Conservation (phyloP, 64 coral and sea anemone genomes). For the Platygyra sinensis region DNA sequence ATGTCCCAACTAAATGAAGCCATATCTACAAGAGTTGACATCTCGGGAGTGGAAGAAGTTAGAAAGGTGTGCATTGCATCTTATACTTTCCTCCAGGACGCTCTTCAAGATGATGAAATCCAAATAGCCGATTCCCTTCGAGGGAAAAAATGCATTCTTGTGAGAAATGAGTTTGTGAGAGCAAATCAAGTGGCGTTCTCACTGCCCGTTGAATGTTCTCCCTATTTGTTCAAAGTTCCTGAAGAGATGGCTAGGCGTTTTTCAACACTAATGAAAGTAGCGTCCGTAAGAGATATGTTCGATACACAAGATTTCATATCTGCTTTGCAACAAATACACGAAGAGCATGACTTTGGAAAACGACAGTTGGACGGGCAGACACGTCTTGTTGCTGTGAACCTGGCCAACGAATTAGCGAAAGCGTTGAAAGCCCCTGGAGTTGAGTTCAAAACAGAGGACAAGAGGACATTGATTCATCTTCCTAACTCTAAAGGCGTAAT, state of each 20-base stretch:
- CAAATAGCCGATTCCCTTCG: background rate
- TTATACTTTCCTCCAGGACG: constrained; percentile 55
- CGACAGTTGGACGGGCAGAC: background rate
- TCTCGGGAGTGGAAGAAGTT: background rate
- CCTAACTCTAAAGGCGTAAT: constrained; percentile 42
- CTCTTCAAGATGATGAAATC: background rate
- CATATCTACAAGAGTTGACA: background rate
- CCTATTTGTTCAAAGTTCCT: background rate
- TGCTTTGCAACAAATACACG: background rate
- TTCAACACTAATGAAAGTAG: background rate
- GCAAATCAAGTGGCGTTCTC: constrained; percentile 51
- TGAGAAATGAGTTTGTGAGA: constrained; percentile 29
- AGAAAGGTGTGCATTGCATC: constrained; percentile 36
- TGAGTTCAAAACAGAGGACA: background rate
- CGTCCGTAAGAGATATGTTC: background rate
- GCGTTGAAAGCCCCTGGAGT: background rate
- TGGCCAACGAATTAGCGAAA: background rate
- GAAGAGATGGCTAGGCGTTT: background rate
- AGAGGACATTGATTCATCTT: constrained; percentile 11
- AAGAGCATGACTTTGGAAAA: background rate
- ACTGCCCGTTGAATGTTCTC: background rate
- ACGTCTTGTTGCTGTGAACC: background rate
- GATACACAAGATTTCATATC: background rate
- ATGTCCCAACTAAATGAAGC: constrained; percentile 35
- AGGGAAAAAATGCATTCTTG: constrained; percentile 41